phyloP scores from a whole-genome alignment of 2,797 vertebrate species.

The Malurus splendens region DNA sequence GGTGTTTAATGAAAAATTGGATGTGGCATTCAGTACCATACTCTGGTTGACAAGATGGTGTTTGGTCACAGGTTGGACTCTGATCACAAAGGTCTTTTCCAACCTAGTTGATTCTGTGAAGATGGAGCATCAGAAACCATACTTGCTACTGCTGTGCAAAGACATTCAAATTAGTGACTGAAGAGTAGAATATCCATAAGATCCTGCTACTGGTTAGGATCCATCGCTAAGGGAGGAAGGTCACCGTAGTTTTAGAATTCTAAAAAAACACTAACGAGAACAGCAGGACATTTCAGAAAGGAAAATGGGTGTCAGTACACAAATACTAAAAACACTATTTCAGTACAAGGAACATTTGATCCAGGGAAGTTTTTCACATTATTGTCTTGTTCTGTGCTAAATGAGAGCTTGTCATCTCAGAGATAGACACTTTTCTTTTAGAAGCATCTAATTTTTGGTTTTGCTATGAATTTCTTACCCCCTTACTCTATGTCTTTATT shows the following conservation, averaged over 20 bases:
- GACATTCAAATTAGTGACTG: not conserved
- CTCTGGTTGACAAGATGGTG: not conserved
- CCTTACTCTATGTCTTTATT: not conserved
- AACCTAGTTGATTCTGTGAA: not conserved
- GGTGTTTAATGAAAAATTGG: not conserved
- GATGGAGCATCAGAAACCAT: not conserved
- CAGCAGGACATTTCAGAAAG: not conserved
- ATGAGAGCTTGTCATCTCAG: not conserved
- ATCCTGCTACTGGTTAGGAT: not conserved
- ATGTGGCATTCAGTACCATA: not conserved
- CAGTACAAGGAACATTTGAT: not conserved
- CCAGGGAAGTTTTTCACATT: not conserved
- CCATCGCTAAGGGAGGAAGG: not conserved
- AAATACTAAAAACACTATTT: not conserved
- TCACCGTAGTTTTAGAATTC: not conserved
- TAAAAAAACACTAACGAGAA: not conserved
- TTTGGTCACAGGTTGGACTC: rapidly evolving
- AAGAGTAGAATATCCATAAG: not conserved
- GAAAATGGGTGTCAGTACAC: not conserved
- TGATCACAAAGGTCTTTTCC: not conserved
- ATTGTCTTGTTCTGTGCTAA: not conserved
- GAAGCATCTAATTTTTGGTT: not conserved
- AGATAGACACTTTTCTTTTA: not conserved
- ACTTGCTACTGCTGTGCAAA: not conserved
- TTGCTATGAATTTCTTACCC: not conserved